A percentile compares a stretch with the other conserved stretches of the same genome.
phyloP scores from a whole-genome alignment of 2,888 invertebrate species.

The Brenthis daphne region DNA sequence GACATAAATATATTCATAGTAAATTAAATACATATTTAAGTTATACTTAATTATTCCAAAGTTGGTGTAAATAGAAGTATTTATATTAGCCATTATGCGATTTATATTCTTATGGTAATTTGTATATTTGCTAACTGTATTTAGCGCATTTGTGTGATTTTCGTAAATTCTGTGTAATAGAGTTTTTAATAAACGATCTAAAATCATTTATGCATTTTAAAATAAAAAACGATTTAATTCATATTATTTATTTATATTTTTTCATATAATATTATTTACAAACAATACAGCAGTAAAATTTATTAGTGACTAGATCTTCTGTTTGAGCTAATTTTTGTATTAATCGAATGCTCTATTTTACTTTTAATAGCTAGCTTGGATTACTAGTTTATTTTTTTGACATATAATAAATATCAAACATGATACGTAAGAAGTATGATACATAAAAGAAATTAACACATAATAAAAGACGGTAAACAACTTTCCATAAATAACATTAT shows the following conservation, averaged over 20 bases:
- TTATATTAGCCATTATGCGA: slow-evolving; percentile 34
- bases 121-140: slow-evolving; percentile 44
- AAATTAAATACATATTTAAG: not conserved
- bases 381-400: too few species aligned
- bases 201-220: slow-evolving; percentile 34
- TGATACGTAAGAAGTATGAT: too few species aligned
- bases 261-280: slow-evolving; percentile 22
- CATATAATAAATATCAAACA: too few species aligned
- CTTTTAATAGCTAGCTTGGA: too few species aligned
- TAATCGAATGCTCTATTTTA: not conserved
- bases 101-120: slow-evolving; percentile 40
- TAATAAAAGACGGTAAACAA: too few species aligned
- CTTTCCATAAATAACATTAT: too few species aligned
- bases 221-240: not conserved
- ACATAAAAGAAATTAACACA: too few species aligned
- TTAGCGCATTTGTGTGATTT: slow-evolving; percentile 47
- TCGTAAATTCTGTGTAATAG: slow-evolving; percentile 63
- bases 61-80: slow-evolving; percentile 43
- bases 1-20: not conserved
- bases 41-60: slow-evolving; percentile 30
- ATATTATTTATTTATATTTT: slow-evolving; percentile 14
- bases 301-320: slow-evolving; percentile 16
- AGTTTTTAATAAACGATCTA: slow-evolving; percentile 61
- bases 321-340: slow-evolving; percentile 16
- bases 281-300: slow-evolving; percentile 7